Evolutionary conservation across 2,797 vertebrate species (phyloP).

Genomic region (Helarctos malayanus): DNA sequence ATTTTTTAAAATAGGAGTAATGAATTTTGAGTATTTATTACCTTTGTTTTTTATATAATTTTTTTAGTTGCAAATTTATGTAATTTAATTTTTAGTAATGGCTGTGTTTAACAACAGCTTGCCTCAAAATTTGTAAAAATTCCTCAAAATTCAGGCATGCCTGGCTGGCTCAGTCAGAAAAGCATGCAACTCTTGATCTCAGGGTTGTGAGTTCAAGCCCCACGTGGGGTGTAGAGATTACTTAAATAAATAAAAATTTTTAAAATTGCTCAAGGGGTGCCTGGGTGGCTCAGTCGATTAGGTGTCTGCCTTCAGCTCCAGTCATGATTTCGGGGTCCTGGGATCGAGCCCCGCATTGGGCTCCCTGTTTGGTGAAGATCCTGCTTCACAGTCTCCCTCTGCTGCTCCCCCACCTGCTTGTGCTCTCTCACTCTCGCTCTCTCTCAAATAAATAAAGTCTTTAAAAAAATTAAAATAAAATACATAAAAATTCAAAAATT

Average conservation of each 20-base stretch:
- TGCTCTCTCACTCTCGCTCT: background rate
- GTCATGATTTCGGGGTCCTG: background rate
- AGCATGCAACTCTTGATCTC: background rate
- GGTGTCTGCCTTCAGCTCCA: background rate
- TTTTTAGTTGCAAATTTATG: background rate
- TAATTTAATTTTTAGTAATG: conserved; percentile 14
- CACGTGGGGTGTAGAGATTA: background rate
- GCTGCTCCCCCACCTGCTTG: background rate
- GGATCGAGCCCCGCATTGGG: background rate
- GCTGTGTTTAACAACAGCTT: background rate
- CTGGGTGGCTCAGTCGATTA: background rate
- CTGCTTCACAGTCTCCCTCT: background rate
- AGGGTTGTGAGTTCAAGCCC: background rate
- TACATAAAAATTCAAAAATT: background rate
- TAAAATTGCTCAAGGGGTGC: background rate
- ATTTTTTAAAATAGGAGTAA: background rate
- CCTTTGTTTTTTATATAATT: background rate
- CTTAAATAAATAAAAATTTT: background rate
- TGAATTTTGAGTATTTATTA: background rate
- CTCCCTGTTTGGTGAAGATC: background rate
- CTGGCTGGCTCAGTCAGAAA: background rate
- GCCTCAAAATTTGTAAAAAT: background rate
- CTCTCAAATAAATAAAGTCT: background rate
- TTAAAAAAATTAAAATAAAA: background rate
- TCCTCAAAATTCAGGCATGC: background rate